phyloP scores from a whole-genome alignment of 2,888 invertebrate species.

The Yponomeuta cagnagella region DNA sequence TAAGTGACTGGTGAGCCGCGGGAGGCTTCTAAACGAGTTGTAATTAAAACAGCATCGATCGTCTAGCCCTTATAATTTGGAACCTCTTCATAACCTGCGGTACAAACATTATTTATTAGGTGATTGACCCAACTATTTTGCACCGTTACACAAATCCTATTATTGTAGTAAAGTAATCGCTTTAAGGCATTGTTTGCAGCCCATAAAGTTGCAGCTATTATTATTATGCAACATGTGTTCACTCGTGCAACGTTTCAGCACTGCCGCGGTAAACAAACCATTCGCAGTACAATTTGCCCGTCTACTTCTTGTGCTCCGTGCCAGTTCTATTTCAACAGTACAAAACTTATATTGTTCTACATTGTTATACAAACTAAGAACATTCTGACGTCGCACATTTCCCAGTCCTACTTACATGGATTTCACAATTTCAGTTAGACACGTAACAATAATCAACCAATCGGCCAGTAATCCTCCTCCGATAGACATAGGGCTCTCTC shows the following conservation, averaged over 20 bases:
- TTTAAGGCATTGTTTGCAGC: no score
- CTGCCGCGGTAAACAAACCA: not conserved
- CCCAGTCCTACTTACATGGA: no score
- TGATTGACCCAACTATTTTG: no score
- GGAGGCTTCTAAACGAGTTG: not conserved
- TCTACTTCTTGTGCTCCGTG: not conserved
- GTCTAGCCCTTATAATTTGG: not conserved
- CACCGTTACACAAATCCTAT: no score
- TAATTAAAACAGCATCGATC: not conserved
- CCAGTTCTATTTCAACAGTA: not conserved
- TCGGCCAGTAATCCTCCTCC: no score
- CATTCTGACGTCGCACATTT: no score
- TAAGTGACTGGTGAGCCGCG: constrained; percentile 1
- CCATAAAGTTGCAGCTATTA: no score
- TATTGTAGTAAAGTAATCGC: no score
- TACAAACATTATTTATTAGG: not conserved
- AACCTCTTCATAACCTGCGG: not conserved
- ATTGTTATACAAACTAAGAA: no score
- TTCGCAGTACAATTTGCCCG: not conserved
- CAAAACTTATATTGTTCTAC: not conserved
- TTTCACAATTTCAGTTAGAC: no score
- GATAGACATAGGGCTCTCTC: no score
- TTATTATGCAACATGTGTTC: not conserved
- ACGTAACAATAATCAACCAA: no score
- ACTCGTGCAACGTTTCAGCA: not conserved